Evolutionary conservation across 2,888 invertebrate species (phyloP), one percentile per base, ranked within the genome.

Genomic region (Erebia aethiops): DNA sequence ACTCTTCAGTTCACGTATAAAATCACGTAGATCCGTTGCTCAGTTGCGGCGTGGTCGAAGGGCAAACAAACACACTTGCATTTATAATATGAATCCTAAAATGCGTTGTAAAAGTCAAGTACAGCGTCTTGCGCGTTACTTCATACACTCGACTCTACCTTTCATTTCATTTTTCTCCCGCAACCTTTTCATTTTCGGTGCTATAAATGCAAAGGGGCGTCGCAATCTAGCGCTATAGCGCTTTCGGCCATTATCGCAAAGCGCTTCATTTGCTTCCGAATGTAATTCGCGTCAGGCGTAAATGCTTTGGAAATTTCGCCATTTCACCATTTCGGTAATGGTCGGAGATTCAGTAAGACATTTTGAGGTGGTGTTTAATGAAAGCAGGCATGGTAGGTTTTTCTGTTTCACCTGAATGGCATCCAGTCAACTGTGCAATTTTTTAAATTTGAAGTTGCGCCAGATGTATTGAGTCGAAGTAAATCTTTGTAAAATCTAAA

Each of bases 131-230:
- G 14, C 18, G 43, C 66, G 18, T 57, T 66, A 41, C 56, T 43
- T 46, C 21, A 46, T 21, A 57, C 56, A 56, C 11, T 49, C 67
- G 67, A 60, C 11, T 49, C 16, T 18, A 62, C 66, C 77, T 76
- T 75, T 74, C 77, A 77, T 82, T 83, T 77, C 79, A 83, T 82
- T 85, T 84, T 82, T 82, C 81, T 77, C 76, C 78, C 78, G 77
- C 79, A 81, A 84, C 84, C 80, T 85, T 67, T 87, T 85, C 85
- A 86, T 87, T 87, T 85, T 85, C 81, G 86, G 85, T 85, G 81
- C 84, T 87, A 82, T 87, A 87, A 87, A 89, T 88, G 87, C 87
- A 87, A 87, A 87, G 86, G 82, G 83, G 81, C 80, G 78, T 75
- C 81, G 83, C 84, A 85, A 86, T 87, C 84, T 61, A 67, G 41